Conservation (phyloP, 1,140 invertebrate genomes). For the Trachymyrmex cornetzi region DNA sequence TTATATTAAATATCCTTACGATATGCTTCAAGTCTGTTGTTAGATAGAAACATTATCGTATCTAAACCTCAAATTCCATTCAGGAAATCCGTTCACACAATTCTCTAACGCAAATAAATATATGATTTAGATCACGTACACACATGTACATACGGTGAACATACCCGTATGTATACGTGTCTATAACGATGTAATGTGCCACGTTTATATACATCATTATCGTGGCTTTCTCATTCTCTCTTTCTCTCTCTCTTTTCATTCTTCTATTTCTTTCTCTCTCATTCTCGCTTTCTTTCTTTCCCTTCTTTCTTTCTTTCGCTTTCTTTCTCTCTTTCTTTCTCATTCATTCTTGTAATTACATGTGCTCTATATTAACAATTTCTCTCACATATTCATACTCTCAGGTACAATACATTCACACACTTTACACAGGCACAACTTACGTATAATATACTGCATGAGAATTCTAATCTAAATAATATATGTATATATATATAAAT, state of each 20-base stretch:
- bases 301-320: not conserved
- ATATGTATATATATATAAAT: constrained; percentile 83
- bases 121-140: constrained; percentile 68
- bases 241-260: not conserved
- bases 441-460: constrained; percentile 80
- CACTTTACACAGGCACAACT: constrained; percentile 72
- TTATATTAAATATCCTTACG: constrained; percentile 10
- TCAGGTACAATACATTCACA: constrained; percentile 41
- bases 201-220: constrained; percentile 76
- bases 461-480: constrained; percentile 84
- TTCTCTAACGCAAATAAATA: constrained; percentile 78
- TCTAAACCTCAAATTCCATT: constrained; percentile 62
- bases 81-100: constrained; percentile 53
- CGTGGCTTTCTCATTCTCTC: not conserved
- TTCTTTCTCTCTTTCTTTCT: not conserved
- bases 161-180: constrained; percentile 32
- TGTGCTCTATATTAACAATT: constrained; percentile 17
- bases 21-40: constrained; percentile 19
- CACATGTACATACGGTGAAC: constrained; percentile 16
- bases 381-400: constrained; percentile 14
- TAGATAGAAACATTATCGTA: constrained; percentile 62
- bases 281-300: not conserved
- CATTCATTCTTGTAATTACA: not conserved
- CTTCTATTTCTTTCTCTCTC: not conserved
- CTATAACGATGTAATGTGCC: constrained; percentile 72